These are phyloP conservation scores for Aleiodes leptofemur DNA, from an alignment of 2,888 invertebrate species.

Conservation along the genomic window DNA sequence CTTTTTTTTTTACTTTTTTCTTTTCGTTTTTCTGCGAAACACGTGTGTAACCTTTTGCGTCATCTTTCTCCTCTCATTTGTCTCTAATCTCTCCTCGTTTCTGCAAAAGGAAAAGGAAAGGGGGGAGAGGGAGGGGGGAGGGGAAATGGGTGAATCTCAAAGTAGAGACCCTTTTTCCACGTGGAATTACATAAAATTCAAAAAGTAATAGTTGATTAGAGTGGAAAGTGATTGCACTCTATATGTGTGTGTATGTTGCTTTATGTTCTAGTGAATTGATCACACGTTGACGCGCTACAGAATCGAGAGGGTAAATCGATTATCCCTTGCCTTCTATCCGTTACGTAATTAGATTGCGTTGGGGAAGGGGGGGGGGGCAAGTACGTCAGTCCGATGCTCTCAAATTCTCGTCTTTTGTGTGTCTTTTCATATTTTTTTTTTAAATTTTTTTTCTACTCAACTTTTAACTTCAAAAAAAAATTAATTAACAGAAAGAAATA, in stretches of 20 bases:
- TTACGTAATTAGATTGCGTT: slow-evolving; percentile 47
- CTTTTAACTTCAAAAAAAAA: too few relatives aligned
- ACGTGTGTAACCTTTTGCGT: slow-evolving; percentile 5
- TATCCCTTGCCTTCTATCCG: slow-evolving; percentile 45
- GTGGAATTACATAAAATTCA: too few relatives aligned
- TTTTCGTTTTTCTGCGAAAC: not conserved
- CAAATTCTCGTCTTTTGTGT: not conserved
- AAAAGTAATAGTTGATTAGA: too few relatives aligned
- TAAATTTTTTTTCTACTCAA: too few relatives aligned
- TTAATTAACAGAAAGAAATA: too few relatives aligned
- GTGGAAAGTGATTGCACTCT: too few relatives aligned
- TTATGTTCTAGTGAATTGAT: slow-evolving; percentile 32
- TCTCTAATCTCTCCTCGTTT: not conserved
- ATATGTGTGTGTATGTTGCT: too few relatives aligned
- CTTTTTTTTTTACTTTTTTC: too few relatives aligned
- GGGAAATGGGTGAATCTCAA: not conserved
- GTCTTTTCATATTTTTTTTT: too few relatives aligned
- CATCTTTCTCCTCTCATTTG: not conserved
- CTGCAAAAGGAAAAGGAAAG: not conserved
- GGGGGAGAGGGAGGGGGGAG: not conserved
- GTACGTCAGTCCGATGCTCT: slow-evolving; percentile 32
- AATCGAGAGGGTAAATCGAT: slow-evolving; percentile 47
- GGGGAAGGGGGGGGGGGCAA: not conserved
- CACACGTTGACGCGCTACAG: slow-evolving; percentile 41
- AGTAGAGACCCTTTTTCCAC: slow-evolving; percentile 3